These are phyloP conservation scores for Argyra leucocephala DNA, from an alignment of 2,888 invertebrate species.

Conservation along the genomic window DNA sequence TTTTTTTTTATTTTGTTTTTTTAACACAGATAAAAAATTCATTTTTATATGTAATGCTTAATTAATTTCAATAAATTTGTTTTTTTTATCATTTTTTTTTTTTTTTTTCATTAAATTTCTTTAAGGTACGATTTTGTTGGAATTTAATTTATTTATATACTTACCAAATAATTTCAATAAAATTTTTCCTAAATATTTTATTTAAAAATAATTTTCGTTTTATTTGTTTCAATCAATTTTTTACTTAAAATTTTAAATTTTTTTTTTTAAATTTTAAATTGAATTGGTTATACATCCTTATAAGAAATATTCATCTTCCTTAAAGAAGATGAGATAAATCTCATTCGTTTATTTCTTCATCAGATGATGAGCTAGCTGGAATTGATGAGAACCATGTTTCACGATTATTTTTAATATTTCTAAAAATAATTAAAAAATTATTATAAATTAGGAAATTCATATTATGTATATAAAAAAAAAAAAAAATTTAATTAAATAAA, in stretches of 20 bases:
- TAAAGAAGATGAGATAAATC: constrained; percentile 45
- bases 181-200: constrained; percentile 3
- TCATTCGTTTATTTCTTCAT: constrained; percentile 45
- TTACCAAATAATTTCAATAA: background rate
- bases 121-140: constrained; percentile 1
- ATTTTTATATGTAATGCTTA: background rate
- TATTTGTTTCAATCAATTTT: background rate
- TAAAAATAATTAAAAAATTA: constrained; percentile 32
- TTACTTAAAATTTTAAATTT: background rate
- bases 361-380: constrained; percentile 49
- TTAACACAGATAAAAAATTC: background rate
- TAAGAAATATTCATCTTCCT: constrained; percentile 17
- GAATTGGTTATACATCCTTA: background rate
- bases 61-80: background rate
- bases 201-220: constrained; percentile 6
- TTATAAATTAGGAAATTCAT: constrained; percentile 9
- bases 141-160: constrained; percentile 1
- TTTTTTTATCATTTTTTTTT: background rate
- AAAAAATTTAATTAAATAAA: background rate
- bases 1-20: background rate
- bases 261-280: background rate
- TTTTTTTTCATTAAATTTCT: background rate
- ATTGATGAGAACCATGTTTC: constrained; percentile 56
- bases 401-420: constrained; percentile 45
- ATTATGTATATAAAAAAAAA: background rate